Evolutionary conservation across 2,888 invertebrate genomes (phyloP).

Genomic region (Acholoe squamosa): DNA sequence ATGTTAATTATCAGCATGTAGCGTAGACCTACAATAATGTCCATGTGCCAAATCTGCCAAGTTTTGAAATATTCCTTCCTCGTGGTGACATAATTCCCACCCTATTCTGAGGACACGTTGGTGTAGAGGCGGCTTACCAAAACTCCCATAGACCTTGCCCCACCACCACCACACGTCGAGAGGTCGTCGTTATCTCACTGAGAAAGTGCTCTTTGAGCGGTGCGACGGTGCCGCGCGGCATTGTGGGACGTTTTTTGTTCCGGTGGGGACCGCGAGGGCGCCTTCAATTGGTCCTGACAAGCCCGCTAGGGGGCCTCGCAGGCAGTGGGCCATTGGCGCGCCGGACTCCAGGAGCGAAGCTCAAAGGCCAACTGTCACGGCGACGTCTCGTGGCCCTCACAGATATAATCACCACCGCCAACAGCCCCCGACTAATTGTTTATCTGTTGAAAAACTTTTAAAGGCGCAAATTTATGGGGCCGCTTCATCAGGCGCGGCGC

Average conservation of each 20-base stretch:
- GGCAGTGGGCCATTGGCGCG: conserved; percentile 15
- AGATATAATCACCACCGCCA: conserved; percentile 61
- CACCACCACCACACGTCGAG: neutral
- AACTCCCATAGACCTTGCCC: no score
- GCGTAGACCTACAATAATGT: no score
- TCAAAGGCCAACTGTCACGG: conserved; percentile 54
- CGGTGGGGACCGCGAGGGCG: neutral
- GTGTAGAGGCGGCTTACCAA: no score
- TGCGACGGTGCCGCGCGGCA: neutral
- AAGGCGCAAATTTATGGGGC: conserved; percentile 61
- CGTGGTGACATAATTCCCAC: no score
- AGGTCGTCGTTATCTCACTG: neutral
- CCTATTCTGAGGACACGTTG: no score
- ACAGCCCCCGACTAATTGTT: conserved; percentile 59
- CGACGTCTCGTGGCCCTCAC: conserved; percentile 51
- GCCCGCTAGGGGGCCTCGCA: conserved; percentile 8
- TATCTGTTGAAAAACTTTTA: conserved; percentile 62
- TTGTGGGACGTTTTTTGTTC: conserved; percentile 2
- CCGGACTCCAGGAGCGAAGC: conserved; percentile 31
- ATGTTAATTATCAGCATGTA: no score
- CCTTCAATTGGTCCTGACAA: conserved; percentile 53
- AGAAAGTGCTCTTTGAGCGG: conserved; percentile 38
- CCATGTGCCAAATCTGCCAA: no score
- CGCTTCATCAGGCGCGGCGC: conserved; percentile 38
- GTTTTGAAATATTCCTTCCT: no score